These are phyloP conservation scores for Acestrorhynchus altus DNA, from an alignment of 2,797 vertebrate genomes.

Conservation along the genomic window DNA sequence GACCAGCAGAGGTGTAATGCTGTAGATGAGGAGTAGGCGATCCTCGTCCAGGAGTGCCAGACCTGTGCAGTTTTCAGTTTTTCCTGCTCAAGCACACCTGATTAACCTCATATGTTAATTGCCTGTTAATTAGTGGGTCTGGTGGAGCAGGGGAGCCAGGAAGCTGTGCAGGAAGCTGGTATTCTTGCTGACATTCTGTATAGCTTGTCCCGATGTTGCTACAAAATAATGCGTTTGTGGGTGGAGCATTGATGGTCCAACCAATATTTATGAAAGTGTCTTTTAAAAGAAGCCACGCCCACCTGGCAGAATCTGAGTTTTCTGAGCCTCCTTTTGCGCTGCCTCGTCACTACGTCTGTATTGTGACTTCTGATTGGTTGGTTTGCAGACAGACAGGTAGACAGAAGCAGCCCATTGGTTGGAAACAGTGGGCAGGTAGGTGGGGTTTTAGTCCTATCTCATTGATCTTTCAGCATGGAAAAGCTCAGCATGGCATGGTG, in stretches of 20 bases:
- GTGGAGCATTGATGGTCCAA: not conserved
- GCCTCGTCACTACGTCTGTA: constrained; percentile 51
- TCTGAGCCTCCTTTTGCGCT: constrained; percentile 38
- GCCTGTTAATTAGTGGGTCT: too few species aligned
- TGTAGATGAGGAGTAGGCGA: too few species aligned
- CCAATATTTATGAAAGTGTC: not conserved
- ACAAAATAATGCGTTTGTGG: not conserved
- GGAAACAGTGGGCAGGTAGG: constrained; percentile 83
- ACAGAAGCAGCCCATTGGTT: constrained; percentile 77
- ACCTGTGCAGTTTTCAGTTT: too few species aligned
- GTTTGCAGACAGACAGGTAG: constrained; percentile 82
- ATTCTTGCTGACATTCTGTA: too few species aligned
- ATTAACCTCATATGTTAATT: too few species aligned
- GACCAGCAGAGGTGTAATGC: too few species aligned
- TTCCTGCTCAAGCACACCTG: too few species aligned
- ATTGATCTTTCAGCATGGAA: constrained; percentile 75
- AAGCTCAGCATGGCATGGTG: constrained; percentile 77
- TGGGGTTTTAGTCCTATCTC: constrained; percentile 66
- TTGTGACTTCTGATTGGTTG: constrained; percentile 79
- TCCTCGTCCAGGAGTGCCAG: too few species aligned
- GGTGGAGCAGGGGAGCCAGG: too few species aligned
- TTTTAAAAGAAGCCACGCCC: not conserved
- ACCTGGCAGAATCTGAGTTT: not conserved
- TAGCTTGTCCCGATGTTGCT: not conserved
- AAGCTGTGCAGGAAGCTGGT: too few species aligned